These are phyloP conservation scores for Leucozona laternaria DNA, from an alignment of 2,888 invertebrate species.

Conservation along the genomic window DNA sequence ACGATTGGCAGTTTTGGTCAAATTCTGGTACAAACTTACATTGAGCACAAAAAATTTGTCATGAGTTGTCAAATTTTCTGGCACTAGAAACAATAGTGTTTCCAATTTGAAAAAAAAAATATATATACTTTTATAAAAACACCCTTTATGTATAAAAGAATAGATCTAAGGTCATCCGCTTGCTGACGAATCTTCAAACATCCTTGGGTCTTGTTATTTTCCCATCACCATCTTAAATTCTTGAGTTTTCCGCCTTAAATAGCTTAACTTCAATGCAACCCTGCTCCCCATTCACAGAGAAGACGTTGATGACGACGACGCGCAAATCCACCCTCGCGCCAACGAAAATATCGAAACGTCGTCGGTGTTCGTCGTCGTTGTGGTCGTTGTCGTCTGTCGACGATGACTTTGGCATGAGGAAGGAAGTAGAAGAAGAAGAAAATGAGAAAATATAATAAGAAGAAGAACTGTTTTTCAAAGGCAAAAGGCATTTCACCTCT, in stretches of 20 bases:
- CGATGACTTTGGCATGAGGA: slow-evolving; percentile 12
- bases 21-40: no score
- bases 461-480: slow-evolving; percentile 58
- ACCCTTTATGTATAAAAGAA: neutral
- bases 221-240: neutral
- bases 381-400: neutral
- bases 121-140: no score
- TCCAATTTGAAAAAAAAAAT: no score
- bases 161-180: neutral
- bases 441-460: slow-evolving; percentile 18
- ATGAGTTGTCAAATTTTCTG: no score
- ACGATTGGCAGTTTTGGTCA: no score
- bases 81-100: no score
- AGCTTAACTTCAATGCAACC: slow-evolving; percentile 11
- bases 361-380: slow-evolving; percentile 18
- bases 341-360: slow-evolving; percentile 50
- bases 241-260: slow-evolving; percentile 24
- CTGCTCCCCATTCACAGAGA: slow-evolving; percentile 15
- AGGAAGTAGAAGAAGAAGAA: slow-evolving; percentile 40
- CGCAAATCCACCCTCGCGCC: slow-evolving; percentile 73
- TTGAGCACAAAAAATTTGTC: no score
- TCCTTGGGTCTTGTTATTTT: neutral
- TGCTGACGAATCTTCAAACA: neutral
- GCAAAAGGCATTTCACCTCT: slow-evolving; percentile 74
- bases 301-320: slow-evolving; percentile 61